Evolutionary conservation across 2,888 invertebrate genomes (phyloP), one percentile per base, ranked within the genome.

Genomic region (Lydus trimaculatus): DNA sequence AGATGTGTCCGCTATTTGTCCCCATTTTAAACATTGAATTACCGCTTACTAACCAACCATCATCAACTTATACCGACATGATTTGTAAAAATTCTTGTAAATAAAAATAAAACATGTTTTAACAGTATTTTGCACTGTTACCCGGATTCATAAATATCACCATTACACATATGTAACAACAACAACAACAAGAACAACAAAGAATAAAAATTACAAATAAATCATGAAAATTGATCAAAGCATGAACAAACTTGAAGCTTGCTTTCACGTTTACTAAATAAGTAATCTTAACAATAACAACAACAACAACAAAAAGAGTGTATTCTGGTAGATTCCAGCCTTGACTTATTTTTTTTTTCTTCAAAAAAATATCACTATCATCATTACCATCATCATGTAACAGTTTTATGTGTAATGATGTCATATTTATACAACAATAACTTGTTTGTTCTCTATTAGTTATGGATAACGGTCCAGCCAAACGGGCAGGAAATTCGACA

Each of bases 391-490:
- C 52, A 67, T 64, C 60, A 63, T 25, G 60, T 64, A 67, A 67
- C 67, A 67, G 67, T 67, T 67, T 67, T 43, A 60, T 67, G 58
- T 64, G 67, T 67, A 67, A 67, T 63, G 28, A 67, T 67, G 48
- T 52, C 48, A 52, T 23, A 52, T 52, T 52, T 52, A 23, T 43
- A 17, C 43, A 39, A 61, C 36, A 39, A 28, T 39, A 62, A 62
- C 63, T 17, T 33, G 31, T 33, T 36, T 31, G 60, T 60, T 36
- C 15, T 33, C 6, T 13, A 17, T 60, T 33, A 85, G 89, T 90
- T 60, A 85, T 94, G 83, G 94, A 94, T 83, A 94, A 94, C 86
- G 93, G 93, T 70, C 91, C 91, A 13, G 94, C 94, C 1, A 85
- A 87, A 64, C 85, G 85, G 8, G 85, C 86, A 0, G 86, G 87